These are phyloP conservation scores for Paralinhomoeus sp. DNA, from an alignment of 2,888 invertebrate genomes.

Conservation along the genomic window DNA sequence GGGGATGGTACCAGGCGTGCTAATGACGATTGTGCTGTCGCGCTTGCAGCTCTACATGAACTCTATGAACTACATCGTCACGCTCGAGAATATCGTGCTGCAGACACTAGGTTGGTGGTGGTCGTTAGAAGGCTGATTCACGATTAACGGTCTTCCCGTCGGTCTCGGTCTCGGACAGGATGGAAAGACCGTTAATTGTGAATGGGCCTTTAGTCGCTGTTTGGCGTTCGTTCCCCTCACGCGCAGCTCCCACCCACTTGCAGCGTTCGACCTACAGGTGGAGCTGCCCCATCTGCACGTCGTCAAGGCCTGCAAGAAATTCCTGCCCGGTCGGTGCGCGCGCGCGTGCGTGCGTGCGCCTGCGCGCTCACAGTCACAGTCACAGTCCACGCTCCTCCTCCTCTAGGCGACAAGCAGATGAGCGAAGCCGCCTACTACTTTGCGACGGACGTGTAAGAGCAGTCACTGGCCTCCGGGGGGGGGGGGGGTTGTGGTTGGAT, in stretches of 20 bases:
- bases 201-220: no score
- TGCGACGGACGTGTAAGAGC: slow-evolving; percentile 75
- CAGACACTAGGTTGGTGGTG: slow-evolving; percentile 54
- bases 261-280: slow-evolving; percentile 79
- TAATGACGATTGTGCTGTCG: background rate
- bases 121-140: background rate
- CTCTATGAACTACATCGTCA: slow-evolving; percentile 73
- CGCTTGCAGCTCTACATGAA: slow-evolving; percentile 38
- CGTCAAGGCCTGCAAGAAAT: slow-evolving; percentile 31
- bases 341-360: no score
- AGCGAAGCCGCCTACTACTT: slow-evolving; percentile 95
- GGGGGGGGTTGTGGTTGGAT: no score
- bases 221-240: background rate
- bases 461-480: no score
- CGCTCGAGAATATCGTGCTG: slow-evolving; percentile 82
- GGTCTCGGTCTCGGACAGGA: no score
- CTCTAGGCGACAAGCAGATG: slow-evolving; percentile 45
- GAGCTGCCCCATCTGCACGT: slow-evolving; percentile 95
- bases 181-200: no score
- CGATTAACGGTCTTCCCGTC: no score
- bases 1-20: no score
- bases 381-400: no score
- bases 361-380: no score
- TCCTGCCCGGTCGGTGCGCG: no score
- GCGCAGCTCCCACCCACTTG: slow-evolving; percentile 7